Evolutionary conservation across 2,113 vertebrate genomes (phyloP).

Genomic region (Pardalotus punctatus): DNA sequence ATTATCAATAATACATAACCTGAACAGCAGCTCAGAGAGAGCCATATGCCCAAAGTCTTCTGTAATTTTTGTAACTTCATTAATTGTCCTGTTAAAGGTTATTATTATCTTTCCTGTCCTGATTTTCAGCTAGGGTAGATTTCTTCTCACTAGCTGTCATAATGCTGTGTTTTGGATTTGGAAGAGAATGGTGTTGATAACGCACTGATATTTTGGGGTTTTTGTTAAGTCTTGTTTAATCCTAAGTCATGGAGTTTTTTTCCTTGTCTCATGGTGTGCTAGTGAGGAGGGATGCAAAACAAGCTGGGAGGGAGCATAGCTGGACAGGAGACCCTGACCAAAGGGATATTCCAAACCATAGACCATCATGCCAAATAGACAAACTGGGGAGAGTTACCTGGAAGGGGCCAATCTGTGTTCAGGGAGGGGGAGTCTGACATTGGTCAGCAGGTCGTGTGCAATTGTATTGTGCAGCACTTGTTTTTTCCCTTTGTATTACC

Average conservation of each 20-base stretch:
- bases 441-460: background rate
- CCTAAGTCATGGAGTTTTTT: background rate
- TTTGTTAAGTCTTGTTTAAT: background rate
- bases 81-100: background rate
- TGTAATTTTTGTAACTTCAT: background rate
- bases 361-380: background rate
- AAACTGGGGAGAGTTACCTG: background rate
- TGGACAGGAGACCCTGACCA: background rate
- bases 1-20: background rate
- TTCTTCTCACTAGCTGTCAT: background rate
- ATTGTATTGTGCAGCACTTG: background rate
- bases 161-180: background rate
- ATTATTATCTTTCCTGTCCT: background rate
- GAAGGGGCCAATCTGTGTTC: background rate
- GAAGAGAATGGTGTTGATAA: background rate
- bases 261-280: background rate
- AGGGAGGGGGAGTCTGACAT: background rate
- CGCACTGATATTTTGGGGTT: background rate
- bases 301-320: background rate
- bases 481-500: background rate
- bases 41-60: background rate
- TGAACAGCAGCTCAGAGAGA: background rate
- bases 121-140: background rate
- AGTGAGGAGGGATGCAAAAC: background rate
- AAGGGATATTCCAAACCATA: background rate